These are phyloP conservation scores for Phycodurus eques DNA, from an alignment of 2,113 vertebrate genomes.

Conservation along the genomic window DNA sequence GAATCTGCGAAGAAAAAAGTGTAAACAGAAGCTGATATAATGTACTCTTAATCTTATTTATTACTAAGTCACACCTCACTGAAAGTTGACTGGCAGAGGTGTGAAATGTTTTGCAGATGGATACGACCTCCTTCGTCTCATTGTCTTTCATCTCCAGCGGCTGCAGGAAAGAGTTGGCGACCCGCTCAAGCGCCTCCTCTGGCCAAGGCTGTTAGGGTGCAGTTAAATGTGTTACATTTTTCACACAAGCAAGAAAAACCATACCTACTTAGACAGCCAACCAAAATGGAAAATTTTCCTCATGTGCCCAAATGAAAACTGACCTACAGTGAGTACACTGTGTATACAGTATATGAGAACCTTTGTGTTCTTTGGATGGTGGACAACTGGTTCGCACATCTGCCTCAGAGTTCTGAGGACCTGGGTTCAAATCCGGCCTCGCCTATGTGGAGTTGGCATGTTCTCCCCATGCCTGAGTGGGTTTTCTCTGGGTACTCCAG, in stretches of 20 bases:
- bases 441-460: too few species aligned
- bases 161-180: conserved; percentile 89
- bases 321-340: background rate
- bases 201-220: conserved; percentile 83
- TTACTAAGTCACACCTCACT: conserved; percentile 67
- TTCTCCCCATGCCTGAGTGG: too few species aligned
- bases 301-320: too few species aligned
- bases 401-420: too few species aligned
- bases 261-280: background rate
- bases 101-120: conserved; percentile 93
- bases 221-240: background rate
- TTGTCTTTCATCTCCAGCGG: conserved; percentile 80
- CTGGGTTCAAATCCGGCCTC: too few species aligned
- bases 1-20: conserved; percentile 72
- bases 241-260: background rate
- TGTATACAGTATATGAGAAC: too few species aligned
- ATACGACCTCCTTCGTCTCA: conserved; percentile 81
- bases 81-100: conserved; percentile 86
- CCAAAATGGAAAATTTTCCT: background rate
- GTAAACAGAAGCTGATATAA: background rate
- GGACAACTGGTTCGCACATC: too few species aligned
- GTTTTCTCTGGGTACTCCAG: too few species aligned
- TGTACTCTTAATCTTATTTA: background rate
- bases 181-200: conserved; percentile 92
- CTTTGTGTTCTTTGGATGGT: too few species aligned